phyloP scores from a whole-genome alignment of 2,797 vertebrate genomes.

The Poeciliopsis gracilis region DNA sequence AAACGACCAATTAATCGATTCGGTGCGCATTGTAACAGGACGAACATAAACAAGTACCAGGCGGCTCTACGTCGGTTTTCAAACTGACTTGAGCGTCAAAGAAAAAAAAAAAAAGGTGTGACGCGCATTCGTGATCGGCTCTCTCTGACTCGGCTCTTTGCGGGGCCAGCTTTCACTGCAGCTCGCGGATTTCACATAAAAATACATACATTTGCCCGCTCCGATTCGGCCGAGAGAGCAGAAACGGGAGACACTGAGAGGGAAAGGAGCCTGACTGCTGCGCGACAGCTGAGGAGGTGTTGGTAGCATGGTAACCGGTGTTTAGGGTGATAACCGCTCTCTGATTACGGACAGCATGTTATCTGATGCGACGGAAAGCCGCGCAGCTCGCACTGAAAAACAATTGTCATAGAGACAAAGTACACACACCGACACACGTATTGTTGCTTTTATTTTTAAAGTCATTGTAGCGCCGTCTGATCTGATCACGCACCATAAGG shows the following conservation, averaged over 20 bases:
- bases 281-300: not conserved
- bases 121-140: not conserved
- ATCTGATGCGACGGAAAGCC: not conserved
- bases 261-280: not conserved
- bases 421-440: not conserved
- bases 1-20: too few species aligned
- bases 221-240: not conserved
- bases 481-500: not conserved
- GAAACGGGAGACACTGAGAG: not conserved
- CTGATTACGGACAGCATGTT: not conserved
- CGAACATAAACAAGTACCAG: too few species aligned
- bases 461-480: not conserved
- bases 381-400: not conserved
- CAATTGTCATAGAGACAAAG: not conserved
- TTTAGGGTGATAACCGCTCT: not conserved
- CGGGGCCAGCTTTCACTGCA: not conserved
- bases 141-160: not conserved
- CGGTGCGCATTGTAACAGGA: too few species aligned
- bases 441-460: not conserved
- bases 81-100: not conserved
- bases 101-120: not conserved
- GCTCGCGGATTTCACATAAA: not conserved
- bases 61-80: too few species aligned
- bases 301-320: not conserved
- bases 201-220: not conserved